Conservation (phyloP, 2,797 vertebrate genomes). For the Mormyrus proboscirostris region DNA sequence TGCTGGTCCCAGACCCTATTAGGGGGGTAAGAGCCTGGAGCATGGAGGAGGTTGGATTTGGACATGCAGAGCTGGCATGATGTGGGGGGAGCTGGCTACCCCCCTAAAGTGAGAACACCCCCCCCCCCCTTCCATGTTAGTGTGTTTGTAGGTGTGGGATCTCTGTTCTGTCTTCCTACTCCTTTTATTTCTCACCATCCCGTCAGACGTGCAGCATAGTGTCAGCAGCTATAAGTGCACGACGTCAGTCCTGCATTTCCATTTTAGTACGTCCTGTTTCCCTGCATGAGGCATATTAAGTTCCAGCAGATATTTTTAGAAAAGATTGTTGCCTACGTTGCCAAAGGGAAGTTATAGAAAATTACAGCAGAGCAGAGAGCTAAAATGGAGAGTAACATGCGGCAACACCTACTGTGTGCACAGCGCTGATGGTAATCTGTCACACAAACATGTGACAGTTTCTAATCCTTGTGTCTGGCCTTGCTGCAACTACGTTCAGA, state of each 20-base stretch:
- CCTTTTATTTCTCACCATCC: background rate
- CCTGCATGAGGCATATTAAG: background rate
- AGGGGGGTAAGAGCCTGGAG: conserved; percentile 6
- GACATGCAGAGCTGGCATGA: background rate
- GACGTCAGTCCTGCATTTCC: background rate
- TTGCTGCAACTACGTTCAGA: conserved; percentile 26
- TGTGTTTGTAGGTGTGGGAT: background rate
- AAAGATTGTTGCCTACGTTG: background rate
- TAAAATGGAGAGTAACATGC: background rate
- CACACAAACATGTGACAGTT: conserved; percentile 30
- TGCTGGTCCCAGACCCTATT: background rate
- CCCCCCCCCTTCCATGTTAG: background rate
- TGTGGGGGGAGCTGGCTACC: conserved; percentile 22
- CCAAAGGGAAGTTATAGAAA: background rate
- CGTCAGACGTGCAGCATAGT: background rate
- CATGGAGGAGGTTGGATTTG: conserved; percentile 37
- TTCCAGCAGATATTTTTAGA: conserved; percentile 2
- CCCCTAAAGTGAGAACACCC: conserved; percentile 13
- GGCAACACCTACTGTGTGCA: background rate
- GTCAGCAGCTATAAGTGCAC: background rate
- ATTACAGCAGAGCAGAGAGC: background rate
- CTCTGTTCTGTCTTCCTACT: background rate
- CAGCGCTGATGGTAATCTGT: no score
- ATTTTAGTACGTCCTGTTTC: background rate
- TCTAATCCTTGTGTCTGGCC: conserved; percentile 40